Base-by-base conservation (phyloP, 30 jellyfish, hydroid and myxozoan species). In the Rhopilema esculentum region DNA sequence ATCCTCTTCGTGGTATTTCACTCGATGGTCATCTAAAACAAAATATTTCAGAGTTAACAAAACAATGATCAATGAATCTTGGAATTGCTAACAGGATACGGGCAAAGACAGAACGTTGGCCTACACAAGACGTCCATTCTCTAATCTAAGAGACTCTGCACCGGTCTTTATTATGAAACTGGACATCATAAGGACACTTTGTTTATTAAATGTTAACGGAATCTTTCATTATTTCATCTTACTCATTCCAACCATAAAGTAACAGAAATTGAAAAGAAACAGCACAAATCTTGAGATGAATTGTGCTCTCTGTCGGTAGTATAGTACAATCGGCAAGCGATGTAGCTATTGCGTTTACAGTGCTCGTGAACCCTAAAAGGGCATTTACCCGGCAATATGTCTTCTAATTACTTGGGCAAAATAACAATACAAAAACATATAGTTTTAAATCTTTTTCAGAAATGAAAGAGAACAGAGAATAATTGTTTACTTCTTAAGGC, bases 1-100 rank as follows among this genome's bases (percentile, higher is more conserved):
- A 50, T 79, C 97, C 57, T 91, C 91, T 52, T 89, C 93, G 93
- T 78, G 82, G 80, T 83, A 88, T 18, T 88, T 64, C 28, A 84
- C 90, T 72, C 62, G 61, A 31, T 75, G 70, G 49, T 91, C 97
- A 63, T 72, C 88, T 72, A 69, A 51, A 33, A 8, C 57, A 40
- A 40, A 40, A 40, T 12, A 2, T 6, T 2, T 6, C 57, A 6
- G 12, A 40, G 57, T 40, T 40, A 2, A 40, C 57, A 40, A n/a
- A 40, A 40, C 57, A 40, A 40, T 40, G 12, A 12, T 6, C 57
- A 6, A 40, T 2, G 57, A 40, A 2, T 6, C 12, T 40, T 40
- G 9, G 57, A 40, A 40, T 40, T 12, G 57, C 6, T 2, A 12
- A 40, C 57, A 40, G 57, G 57, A 40, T 40, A 40, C 57, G 57